phyloP scores from a whole-genome alignment of 1,140 invertebrate genomes.

The Panulirus ornatus region DNA sequence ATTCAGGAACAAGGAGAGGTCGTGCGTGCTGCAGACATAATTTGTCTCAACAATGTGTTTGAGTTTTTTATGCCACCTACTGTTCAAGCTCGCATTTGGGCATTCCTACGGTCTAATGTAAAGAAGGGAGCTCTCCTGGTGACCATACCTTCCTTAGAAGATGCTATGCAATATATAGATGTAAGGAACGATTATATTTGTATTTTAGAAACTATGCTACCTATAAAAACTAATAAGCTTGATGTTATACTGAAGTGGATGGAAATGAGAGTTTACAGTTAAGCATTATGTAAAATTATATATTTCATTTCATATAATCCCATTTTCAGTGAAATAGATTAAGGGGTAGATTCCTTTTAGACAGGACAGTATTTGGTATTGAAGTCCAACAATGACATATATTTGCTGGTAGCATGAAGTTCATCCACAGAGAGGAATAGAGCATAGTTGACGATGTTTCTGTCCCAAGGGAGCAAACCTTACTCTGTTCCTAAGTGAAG shows the following conservation, averaged over 20 bases:
- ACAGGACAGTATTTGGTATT: too few relatives aligned
- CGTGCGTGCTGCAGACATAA: constrained; percentile 81
- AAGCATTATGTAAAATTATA: too few relatives aligned
- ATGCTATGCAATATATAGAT: constrained; percentile 80
- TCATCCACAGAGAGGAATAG: too few relatives aligned
- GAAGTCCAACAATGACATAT: too few relatives aligned
- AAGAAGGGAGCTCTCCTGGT: constrained; percentile 82
- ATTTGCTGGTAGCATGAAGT: too few relatives aligned
- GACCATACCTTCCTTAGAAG: constrained; percentile 81
- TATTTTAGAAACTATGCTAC: background rate
- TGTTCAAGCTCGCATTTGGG: constrained; percentile 82
- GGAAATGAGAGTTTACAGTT: too few relatives aligned
- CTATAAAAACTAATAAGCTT: background rate
- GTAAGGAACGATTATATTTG: constrained; percentile 78
- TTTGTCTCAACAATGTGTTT: constrained; percentile 83
- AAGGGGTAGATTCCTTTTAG: too few relatives aligned
- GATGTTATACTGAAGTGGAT: background rate
- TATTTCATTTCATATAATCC: too few relatives aligned
- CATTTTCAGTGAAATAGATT: too few relatives aligned
- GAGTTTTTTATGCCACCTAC: constrained; percentile 83
- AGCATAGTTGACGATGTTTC: too few relatives aligned
- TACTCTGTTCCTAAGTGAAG: too few relatives aligned
- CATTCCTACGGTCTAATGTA: constrained; percentile 81
- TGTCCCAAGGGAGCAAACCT: too few relatives aligned
- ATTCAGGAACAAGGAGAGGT: constrained; percentile 81